Evolutionary conservation across 2,888 invertebrate genomes (phyloP).

Genomic region (Morpho helenor): DNA sequence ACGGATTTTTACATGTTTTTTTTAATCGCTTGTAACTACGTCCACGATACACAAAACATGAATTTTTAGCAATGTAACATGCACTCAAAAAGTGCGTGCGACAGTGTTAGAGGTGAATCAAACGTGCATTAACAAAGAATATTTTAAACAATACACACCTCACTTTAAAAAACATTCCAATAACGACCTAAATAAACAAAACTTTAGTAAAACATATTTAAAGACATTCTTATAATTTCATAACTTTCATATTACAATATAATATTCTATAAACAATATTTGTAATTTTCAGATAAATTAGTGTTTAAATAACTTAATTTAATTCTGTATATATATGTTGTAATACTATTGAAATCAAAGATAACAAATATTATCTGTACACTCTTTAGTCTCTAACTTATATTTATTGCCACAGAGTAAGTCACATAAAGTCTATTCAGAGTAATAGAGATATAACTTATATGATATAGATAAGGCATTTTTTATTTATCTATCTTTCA

Average conservation of each 20-base stretch:
- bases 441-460: too few relatives aligned
- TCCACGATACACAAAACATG: too few relatives aligned
- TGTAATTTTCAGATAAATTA: not conserved
- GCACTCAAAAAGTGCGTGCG: not conserved
- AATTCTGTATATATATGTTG: too few relatives aligned
- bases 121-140: not conserved
- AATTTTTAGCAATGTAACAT: constrained; percentile 6
- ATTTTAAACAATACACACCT: constrained; percentile 59
- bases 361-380: too few relatives aligned
- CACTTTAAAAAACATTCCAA: constrained; percentile 66
- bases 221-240: constrained; percentile 9
- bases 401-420: too few relatives aligned
- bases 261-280: constrained; percentile 17
- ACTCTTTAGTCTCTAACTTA: too few relatives aligned
- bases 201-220: constrained; percentile 36
- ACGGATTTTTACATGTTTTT: too few relatives aligned
- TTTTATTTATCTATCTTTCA: too few relatives aligned
- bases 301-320: not conserved
- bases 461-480: too few relatives aligned
- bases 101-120: not conserved
- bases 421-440: too few relatives aligned
- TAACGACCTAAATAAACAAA: constrained; percentile 67
- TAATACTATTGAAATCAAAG: too few relatives aligned
- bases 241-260: constrained; percentile 13
- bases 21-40: too few relatives aligned